These are phyloP conservation scores for Misgurnus mizolepis DNA, from an alignment of 2,113 vertebrate species.

Conservation along the genomic window DNA sequence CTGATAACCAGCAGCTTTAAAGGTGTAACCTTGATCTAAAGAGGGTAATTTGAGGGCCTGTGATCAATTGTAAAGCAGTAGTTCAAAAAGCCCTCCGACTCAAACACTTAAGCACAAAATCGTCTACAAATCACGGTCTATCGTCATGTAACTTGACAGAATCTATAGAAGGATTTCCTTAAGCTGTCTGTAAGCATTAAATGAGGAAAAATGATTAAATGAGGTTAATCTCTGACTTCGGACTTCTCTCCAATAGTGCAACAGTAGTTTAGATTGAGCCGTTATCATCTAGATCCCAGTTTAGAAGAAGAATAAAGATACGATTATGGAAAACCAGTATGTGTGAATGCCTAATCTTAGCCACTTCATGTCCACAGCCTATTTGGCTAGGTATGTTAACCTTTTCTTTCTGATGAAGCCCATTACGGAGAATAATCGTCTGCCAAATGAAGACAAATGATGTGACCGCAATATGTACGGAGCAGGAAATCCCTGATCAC, in stretches of 20 bases:
- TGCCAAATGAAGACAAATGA: slow-evolving; percentile 79
- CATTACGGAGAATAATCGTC: slow-evolving; percentile 77
- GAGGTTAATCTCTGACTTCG: neutral
- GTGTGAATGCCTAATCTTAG: slow-evolving; percentile 20
- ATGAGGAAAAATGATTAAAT: neutral
- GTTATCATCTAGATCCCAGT: no score
- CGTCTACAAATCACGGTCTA: neutral
- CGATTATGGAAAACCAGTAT: neutral
- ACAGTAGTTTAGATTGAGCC: no score
- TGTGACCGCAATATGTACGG: slow-evolving; percentile 68
- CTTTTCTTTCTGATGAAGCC: slow-evolving; percentile 68
- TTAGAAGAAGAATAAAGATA: neutral
- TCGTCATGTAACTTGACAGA: neutral
- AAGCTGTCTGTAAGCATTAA: neutral
- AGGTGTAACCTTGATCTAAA: slow-evolving; percentile 18
- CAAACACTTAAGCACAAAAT: neutral
- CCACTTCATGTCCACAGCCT: neutral
- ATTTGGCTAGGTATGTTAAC: slow-evolving; percentile 32
- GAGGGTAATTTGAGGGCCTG: neutral
- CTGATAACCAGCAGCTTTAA: slow-evolving; percentile 6
- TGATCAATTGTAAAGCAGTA: neutral
- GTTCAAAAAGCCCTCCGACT: neutral
- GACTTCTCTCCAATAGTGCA: no score
- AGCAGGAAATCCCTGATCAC: slow-evolving; percentile 74
- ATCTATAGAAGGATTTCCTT: neutral